Base-by-base conservation (phyloP, 2,113 vertebrate genomes). In the Apus apus region DNA sequence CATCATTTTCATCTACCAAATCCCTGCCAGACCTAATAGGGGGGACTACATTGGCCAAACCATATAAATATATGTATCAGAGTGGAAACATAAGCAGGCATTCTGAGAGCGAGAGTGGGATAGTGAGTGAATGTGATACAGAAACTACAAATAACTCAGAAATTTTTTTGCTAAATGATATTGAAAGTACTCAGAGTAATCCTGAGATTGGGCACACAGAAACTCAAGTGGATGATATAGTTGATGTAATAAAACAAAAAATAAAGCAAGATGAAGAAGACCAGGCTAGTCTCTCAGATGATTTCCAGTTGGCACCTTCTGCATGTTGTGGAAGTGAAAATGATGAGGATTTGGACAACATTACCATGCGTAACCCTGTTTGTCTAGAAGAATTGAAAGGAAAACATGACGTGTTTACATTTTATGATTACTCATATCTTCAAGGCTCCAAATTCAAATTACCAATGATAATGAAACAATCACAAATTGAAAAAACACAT, bases 41-140 rank as follows among this genome's bases (percentile, higher is more conserved):
- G 40, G 97, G 98, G 9, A 93, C 98, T 57, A 95, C 48, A 80
- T 8, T 93, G 77, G 68, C 73, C 93, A 97, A 96, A 95, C 82
- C 96, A 40, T 95, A 70, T 92, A 60, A 95, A 78, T 95, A 51
- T 36, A 91, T 88, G 14, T 98, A 98, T 88, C 97, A 98, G 13
- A 95, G 98, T 57, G 97, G 97, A 81, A 98, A 98, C 57, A 95
- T 98, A 61, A 96, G 97, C 89, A 98, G 98, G 40, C 98, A 98
- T 89, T 99, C 99, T 6, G 99, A 99, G 92, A 98, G 99, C 48
- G 99, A 99, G 96, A 99, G 99, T 79, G 99, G 99, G 43, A 99
- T 99, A 22, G 98, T 99, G 36, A 99, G 98, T 87, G 99, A 99
- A 17, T 99, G 98, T 56, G 99, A 99, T 62, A 97, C 96, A 13